phyloP scores from a whole-genome alignment of 2,113 vertebrate genomes.

The Dromiciops gliroides region DNA sequence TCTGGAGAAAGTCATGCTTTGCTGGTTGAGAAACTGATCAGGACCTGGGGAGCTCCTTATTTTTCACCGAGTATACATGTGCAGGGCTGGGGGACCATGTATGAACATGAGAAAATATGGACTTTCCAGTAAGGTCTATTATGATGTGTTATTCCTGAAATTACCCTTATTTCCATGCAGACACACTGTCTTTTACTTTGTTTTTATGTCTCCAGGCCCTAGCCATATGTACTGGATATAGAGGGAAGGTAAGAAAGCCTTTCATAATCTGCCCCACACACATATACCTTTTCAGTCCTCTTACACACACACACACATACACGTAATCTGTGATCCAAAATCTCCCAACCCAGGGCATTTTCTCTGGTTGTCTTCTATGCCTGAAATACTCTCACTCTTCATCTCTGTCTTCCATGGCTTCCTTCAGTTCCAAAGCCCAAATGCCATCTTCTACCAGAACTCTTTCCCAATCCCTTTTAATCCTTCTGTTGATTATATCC shows the following conservation, averaged over 20 bases:
- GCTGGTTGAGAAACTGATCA: constrained; percentile 35
- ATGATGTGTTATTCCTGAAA: not conserved
- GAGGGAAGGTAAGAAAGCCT: not conserved
- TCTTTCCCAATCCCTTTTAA: not conserved
- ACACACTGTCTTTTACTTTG: not conserved
- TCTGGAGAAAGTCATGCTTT: constrained; percentile 6
- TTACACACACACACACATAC: not conserved
- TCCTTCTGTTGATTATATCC: not conserved
- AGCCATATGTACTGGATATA: not conserved
- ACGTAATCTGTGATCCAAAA: not conserved
- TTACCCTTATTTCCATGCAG: not conserved
- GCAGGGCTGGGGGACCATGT: fast-evolving
- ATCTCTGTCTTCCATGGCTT: not conserved
- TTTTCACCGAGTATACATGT: constrained; percentile 18
- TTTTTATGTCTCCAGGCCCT: not conserved
- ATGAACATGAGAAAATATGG: not conserved
- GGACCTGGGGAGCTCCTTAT: constrained; percentile 43
- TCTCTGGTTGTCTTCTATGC: not conserved
- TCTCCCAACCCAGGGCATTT: not conserved
- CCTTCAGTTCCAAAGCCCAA: not conserved
- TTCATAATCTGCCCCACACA: not conserved
- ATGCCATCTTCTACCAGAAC: not conserved
- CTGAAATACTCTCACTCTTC: not conserved
- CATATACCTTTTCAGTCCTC: not conserved
- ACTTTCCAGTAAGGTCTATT: not conserved